These are phyloP conservation scores for Subacronicta megacephala DNA, from an alignment of 2,888 invertebrate species.

Conservation along the genomic window DNA sequence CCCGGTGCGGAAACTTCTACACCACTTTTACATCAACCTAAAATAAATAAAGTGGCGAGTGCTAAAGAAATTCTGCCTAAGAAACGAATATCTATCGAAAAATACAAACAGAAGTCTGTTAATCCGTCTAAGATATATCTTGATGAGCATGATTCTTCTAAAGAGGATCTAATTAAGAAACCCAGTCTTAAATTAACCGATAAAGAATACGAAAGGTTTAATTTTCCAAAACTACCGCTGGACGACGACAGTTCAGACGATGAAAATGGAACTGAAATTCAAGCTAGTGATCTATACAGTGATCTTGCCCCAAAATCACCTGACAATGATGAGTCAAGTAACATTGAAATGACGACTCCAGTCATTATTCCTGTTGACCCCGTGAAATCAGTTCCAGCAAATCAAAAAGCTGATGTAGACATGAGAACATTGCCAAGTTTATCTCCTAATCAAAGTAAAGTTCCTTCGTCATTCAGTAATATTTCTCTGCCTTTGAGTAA, in stretches of 20 bases:
- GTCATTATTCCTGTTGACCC: slow-evolving; percentile 82
- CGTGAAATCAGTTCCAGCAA: slow-evolving; percentile 61
- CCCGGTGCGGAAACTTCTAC: slow-evolving; percentile 69
- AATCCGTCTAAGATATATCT: slow-evolving; percentile 49
- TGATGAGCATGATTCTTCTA: slow-evolving; percentile 49
- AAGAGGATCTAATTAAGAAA: slow-evolving; percentile 72
- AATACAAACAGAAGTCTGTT: slow-evolving; percentile 79
- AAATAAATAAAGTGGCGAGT: slow-evolving; percentile 79
- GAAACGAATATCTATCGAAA: slow-evolving; percentile 86
- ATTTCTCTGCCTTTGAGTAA: slow-evolving; percentile 5
- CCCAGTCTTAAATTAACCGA: slow-evolving; percentile 83
- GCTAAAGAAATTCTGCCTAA: slow-evolving; percentile 74
- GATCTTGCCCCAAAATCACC: slow-evolving; percentile 82
- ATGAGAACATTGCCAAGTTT: slow-evolving; percentile 73
- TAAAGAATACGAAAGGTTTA: slow-evolving; percentile 86
- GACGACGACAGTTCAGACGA: slow-evolving; percentile 74
- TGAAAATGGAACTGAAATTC: slow-evolving; percentile 60
- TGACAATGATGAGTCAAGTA: slow-evolving; percentile 69
- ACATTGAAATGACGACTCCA: slow-evolving; percentile 66
- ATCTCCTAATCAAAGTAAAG: slow-evolving; percentile 45
- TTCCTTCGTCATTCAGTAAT: slow-evolving; percentile 14
- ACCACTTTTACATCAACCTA: slow-evolving; percentile 82
- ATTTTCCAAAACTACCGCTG: slow-evolving; percentile 73
- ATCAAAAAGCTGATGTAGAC: slow-evolving; percentile 73
- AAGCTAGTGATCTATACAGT: slow-evolving; percentile 66